Percentiles rank a stretch among this genome's conserved stretches.
Conservation (phyloP, 2,888 invertebrate genomes). For the Cacoxenus indagator region DNA sequence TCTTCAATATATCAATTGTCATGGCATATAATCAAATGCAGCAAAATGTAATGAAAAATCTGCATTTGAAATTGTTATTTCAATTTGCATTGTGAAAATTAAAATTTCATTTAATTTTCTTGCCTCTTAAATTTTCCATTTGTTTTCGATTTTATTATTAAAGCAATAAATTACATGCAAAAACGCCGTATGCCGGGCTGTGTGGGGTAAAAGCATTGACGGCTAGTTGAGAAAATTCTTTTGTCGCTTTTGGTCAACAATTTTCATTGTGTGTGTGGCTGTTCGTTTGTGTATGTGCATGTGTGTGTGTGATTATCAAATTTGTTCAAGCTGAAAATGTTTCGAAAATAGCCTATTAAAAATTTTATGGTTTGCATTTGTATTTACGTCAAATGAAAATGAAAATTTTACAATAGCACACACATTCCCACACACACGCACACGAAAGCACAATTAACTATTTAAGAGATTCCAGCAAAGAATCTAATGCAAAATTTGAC, state of each 20-base stretch:
- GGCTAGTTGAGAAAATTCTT: neutral
- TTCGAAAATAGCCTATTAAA: neutral
- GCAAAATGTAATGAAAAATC: neutral
- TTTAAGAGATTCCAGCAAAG: neutral
- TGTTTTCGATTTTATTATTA: slow-evolving; percentile 3
- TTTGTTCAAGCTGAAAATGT: slow-evolving; percentile 4
- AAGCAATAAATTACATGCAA: neutral
- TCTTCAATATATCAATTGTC: neutral
- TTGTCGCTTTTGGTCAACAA: neutral
- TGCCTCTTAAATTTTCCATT: neutral
- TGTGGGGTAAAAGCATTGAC: neutral
- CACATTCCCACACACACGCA: too few species aligned
- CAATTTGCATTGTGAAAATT: slow-evolving; percentile 10
- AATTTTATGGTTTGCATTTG: neutral
- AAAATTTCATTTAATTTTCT: slow-evolving; percentile 15
- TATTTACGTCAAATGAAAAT: neutral
- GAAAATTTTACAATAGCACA: neutral
- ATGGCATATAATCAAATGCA: neutral
- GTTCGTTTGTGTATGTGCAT: neutral
- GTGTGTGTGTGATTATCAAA: neutral
- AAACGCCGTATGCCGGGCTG: neutral
- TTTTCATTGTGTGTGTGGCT: neutral
- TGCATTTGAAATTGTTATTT: neutral
- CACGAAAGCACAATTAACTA: neutral
- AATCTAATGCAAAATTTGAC: neutral